These are phyloP conservation scores for Poeciliopsis prolifica DNA, from an alignment of 2,113 vertebrate genomes.

Conservation along the genomic window DNA sequence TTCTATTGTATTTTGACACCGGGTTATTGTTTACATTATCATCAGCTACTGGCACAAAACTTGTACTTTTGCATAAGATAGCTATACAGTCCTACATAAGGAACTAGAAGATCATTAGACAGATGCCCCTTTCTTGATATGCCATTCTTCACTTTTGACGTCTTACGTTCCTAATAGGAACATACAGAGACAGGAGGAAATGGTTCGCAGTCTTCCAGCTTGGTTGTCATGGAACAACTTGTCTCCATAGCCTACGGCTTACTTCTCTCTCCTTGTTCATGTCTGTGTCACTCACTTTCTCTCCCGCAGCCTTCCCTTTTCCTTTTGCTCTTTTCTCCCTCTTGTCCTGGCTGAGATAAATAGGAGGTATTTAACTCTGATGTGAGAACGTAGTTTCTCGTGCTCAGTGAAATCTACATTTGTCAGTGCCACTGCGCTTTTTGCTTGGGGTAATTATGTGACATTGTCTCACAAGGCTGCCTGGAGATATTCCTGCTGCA, in stretches of 20 bases:
- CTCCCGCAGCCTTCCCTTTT: constrained; percentile 15
- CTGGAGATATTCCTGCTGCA: constrained; percentile 68
- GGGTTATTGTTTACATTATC: not conserved
- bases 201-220: constrained; percentile 52
- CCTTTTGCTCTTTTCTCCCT: constrained; percentile 33
- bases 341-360: constrained; percentile 72
- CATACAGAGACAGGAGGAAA: constrained; percentile 25
- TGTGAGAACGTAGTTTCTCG: constrained; percentile 74
- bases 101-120: constrained; percentile 51
- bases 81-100: constrained; percentile 25
- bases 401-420: constrained; percentile 77
- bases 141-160: constrained; percentile 30
- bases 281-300: constrained; percentile 58
- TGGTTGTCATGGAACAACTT: constrained; percentile 72
- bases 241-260: constrained; percentile 59
- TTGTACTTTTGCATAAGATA: not conserved
- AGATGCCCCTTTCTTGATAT: constrained; percentile 38
- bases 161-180: constrained; percentile 50
- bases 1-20: not conserved
- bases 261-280: constrained; percentile 36
- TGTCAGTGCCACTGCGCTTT: constrained; percentile 76
- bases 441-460: constrained; percentile 72
- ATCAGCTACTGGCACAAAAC: not conserved
- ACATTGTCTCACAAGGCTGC: constrained; percentile 73
- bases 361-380: constrained; percentile 75